Conservation (phyloP, 2,888 invertebrate species). For the Hofmannophila pseudospretella region DNA sequence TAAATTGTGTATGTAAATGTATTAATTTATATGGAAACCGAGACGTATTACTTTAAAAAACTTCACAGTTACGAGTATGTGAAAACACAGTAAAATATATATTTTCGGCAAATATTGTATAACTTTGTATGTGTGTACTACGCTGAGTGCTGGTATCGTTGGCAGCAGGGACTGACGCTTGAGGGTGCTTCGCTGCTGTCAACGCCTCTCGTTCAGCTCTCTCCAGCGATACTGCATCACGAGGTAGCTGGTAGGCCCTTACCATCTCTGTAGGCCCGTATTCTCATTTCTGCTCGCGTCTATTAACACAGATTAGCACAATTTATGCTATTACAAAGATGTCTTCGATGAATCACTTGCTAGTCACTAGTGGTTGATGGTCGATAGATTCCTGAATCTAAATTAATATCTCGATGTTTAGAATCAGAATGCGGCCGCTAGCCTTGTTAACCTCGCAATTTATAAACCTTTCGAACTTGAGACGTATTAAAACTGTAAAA, state of each 20-base stretch:
- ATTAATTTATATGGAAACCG: too few relatives aligned
- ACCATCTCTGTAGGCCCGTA: background rate
- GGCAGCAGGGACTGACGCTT: constrained; percentile 52
- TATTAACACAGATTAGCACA: background rate
- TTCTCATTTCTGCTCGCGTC: background rate
- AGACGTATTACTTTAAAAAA: too few relatives aligned
- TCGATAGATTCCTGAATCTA: too few relatives aligned
- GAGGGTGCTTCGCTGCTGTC: constrained; percentile 53
- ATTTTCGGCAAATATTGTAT: too few relatives aligned
- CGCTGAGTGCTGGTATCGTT: constrained; percentile 21
- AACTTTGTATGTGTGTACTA: constrained; percentile 39
- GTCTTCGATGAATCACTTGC: too few relatives aligned
- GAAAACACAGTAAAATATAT: too few relatives aligned
- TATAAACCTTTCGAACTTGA: background rate
- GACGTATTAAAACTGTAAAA: too few relatives aligned
- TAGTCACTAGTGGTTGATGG: too few relatives aligned
- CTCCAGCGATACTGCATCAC: constrained; percentile 49
- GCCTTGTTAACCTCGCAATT: background rate
- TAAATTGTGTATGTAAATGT: too few relatives aligned
- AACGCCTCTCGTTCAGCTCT: constrained; percentile 55
- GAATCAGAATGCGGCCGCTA: background rate
- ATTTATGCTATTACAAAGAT: too few relatives aligned
- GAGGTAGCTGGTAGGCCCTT: constrained; percentile 40
- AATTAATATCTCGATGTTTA: too few relatives aligned
- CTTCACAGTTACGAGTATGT: too few relatives aligned